These are phyloP conservation scores for Nerophis ophidion DNA, from an alignment of 2,113 vertebrate genomes.

Conservation along the genomic window DNA sequence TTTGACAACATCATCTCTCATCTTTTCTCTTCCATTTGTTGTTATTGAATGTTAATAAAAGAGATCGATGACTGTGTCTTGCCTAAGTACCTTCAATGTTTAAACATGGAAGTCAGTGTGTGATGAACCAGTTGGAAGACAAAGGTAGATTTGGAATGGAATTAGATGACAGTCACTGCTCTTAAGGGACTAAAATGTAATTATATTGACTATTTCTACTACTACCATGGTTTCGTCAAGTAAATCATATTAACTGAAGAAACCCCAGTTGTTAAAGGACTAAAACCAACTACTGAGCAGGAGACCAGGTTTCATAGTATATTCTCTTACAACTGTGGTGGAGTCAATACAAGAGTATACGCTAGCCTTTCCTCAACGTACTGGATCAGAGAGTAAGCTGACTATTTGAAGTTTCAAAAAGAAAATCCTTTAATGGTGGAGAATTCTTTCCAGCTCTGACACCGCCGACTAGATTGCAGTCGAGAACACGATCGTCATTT, in stretches of 20 bases:
- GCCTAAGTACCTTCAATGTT: not conserved
- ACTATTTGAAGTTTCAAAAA: not conserved
- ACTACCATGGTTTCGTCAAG: too few species aligned
- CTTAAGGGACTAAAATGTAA: not conserved
- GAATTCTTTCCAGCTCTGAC: not conserved
- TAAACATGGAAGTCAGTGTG: conserved; percentile 25
- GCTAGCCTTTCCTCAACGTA: not conserved
- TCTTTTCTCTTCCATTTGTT: conserved; percentile 46
- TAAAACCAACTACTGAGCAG: not conserved
- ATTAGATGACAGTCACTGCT: conserved; percentile 15
- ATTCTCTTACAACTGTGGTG: not conserved
- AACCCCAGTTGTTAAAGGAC: not conserved
- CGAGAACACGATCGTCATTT: conserved; percentile 1
- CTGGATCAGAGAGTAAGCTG: not conserved
- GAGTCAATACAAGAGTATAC: not conserved
- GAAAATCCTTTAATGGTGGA: not conserved
- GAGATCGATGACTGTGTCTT: conserved; percentile 45
- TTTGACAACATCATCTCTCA: conserved; percentile 60
- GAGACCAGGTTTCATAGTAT: not conserved
- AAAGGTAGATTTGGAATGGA: conserved; percentile 22
- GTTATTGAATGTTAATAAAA: conserved; percentile 51
- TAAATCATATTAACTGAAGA: too few species aligned
- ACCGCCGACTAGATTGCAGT: not conserved
- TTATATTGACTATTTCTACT: too few species aligned
- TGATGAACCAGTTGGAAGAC: conserved; percentile 29